These are phyloP conservation scores for Aphrocallistes beatrix DNA, from an alignment of 37 sponge, comb jelly and placozoan genomes.

Conservation along the genomic window DNA sequence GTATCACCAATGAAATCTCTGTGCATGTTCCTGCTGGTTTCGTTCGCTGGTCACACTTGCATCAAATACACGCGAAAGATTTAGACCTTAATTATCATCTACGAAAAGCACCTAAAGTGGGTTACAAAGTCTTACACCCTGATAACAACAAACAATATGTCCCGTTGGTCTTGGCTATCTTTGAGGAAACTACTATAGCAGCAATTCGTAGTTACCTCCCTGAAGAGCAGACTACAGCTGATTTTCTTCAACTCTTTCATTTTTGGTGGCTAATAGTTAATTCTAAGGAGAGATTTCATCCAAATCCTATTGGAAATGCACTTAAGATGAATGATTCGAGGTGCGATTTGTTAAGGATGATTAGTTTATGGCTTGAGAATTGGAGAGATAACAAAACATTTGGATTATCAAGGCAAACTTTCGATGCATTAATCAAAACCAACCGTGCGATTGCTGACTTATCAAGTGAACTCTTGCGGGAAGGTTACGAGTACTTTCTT, in stretches of 20 bases:
- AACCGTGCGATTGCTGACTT: not conserved
- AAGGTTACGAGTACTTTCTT: not conserved
- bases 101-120: no score
- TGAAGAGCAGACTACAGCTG: no score
- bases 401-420: not conserved
- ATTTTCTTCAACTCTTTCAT: not conserved
- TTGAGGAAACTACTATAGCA: not conserved
- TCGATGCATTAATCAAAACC: not conserved
- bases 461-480: not conserved
- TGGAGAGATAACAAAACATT: not conserved
- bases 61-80: not conserved
- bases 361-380: not conserved
- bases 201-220: not conserved
- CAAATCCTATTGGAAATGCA: not conserved
- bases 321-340: not conserved
- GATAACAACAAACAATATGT: not conserved
- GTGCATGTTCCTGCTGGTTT: not conserved
- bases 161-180: not conserved
- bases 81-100: not conserved
- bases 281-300: constrained; percentile 3
- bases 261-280: not conserved
- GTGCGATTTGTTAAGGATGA: not conserved
- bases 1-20: not conserved
- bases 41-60: not conserved
- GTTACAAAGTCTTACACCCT: not conserved